These are phyloP conservation scores for Paguma larvata DNA, from an alignment of 2,797 vertebrate species.

Conservation along the genomic window DNA sequence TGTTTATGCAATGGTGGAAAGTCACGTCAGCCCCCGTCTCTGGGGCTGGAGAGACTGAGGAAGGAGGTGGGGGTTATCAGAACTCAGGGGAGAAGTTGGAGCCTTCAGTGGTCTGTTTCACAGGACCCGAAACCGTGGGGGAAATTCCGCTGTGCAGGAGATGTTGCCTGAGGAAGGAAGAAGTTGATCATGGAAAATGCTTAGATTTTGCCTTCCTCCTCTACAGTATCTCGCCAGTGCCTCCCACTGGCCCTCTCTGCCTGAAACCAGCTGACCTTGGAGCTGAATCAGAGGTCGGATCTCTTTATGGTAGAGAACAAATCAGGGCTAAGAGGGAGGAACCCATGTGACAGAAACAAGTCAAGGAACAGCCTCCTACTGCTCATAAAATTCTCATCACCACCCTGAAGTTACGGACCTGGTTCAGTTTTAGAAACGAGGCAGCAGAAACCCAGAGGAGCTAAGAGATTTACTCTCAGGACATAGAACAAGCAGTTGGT, in stretches of 20 bases:
- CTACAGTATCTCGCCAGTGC: background rate
- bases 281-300: background rate
- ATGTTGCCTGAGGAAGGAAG: background rate
- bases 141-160: background rate
- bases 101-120: background rate
- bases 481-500: background rate
- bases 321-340: background rate
- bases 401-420: background rate
- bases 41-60: background rate
- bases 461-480: background rate
- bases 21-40: rapidly evolving
- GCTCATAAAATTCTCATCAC: background rate
- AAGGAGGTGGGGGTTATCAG: background rate
- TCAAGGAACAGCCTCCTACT: background rate
- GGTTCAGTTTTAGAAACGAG: background rate
- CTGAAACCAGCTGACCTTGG: background rate
- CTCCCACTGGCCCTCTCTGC: background rate
- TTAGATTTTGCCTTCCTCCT: background rate
- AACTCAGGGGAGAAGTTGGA: background rate
- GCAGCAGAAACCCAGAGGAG: background rate
- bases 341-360: background rate
- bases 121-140: background rate
- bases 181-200: background rate
- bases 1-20: background rate
- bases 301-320: background rate